Conservation (phyloP, 1,140 invertebrate genomes). For the Nasonia vitripennis region DNA sequence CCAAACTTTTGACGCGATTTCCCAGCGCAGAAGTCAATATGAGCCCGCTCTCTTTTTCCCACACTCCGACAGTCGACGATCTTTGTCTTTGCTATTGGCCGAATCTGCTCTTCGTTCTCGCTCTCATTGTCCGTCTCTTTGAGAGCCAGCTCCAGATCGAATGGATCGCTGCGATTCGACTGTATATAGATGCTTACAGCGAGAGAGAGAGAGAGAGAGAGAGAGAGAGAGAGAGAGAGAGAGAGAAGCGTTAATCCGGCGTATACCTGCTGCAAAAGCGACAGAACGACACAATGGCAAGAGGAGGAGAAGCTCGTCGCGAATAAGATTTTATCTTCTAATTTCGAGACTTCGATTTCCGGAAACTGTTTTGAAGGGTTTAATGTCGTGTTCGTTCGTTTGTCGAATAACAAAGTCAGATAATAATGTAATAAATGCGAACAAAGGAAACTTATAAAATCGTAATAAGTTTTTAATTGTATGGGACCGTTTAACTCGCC, state of each 20-base stretch:
- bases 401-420: neutral
- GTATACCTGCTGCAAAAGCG: no score
- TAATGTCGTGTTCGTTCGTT: no score
- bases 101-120: neutral
- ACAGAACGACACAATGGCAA: no score
- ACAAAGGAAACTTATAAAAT: neutral
- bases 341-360: conserved; percentile 28
- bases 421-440: neutral
- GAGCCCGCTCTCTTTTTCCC: neutral
- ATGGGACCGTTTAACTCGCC: no score
- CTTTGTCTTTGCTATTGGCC: conserved; percentile 34
- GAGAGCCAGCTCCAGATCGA: neutral
- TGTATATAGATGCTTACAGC: neutral
- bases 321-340: conserved; percentile 33
- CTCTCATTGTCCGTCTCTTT: conserved; percentile 54
- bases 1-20: conserved; percentile 61
- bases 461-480: no score
- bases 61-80: neutral
- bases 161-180: conserved; percentile 1
- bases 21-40: conserved; percentile 64
- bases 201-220: no score
- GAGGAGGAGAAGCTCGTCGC: conserved; percentile 41
- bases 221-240: no score
- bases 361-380: neutral
- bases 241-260: no score